These are phyloP conservation scores for Australoheros scitulus DNA, from an alignment of 2,113 vertebrate species.

Conservation along the genomic window DNA sequence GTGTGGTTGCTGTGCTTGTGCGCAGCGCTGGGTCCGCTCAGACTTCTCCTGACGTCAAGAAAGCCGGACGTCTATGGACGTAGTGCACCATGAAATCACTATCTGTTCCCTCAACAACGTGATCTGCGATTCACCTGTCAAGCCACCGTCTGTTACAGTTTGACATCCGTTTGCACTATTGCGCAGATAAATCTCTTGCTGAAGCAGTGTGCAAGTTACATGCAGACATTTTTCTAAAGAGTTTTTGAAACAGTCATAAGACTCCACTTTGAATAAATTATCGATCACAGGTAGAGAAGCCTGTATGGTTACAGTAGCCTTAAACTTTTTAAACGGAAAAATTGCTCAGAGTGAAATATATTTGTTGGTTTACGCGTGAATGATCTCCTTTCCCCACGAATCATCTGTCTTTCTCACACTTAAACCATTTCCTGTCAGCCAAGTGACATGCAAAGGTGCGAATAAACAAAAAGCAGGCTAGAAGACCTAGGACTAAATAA, in stretches of 20 bases:
- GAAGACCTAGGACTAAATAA: not conserved
- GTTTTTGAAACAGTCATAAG: conserved; percentile 4
- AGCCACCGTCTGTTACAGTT: conserved; percentile 15
- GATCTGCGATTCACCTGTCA: conserved; percentile 31
- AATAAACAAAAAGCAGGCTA: not conserved
- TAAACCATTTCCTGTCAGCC: not conserved
- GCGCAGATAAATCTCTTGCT: not conserved
- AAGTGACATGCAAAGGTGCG: conserved; percentile 1
- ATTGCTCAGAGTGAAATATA: not conserved
- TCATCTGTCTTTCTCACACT: not conserved
- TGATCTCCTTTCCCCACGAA: not conserved
- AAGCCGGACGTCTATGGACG: conserved; percentile 63
- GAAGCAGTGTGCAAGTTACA: not conserved
- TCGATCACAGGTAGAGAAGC: not conserved
- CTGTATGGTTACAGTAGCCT: not conserved
- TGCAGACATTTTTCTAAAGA: conserved; percentile 1
- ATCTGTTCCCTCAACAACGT: conserved; percentile 43
- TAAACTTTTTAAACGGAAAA: not conserved
- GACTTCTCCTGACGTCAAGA: conserved; percentile 76
- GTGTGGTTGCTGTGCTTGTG: conserved; percentile 68
- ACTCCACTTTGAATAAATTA: conserved; percentile 32
- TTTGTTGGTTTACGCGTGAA: not conserved
- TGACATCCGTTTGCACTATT: not conserved
- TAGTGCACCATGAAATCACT: conserved; percentile 64
- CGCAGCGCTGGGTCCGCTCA: conserved; percentile 68